Base-by-base conservation (phyloP, 2,888 invertebrate species). In the Tetragonula carbonaria region DNA sequence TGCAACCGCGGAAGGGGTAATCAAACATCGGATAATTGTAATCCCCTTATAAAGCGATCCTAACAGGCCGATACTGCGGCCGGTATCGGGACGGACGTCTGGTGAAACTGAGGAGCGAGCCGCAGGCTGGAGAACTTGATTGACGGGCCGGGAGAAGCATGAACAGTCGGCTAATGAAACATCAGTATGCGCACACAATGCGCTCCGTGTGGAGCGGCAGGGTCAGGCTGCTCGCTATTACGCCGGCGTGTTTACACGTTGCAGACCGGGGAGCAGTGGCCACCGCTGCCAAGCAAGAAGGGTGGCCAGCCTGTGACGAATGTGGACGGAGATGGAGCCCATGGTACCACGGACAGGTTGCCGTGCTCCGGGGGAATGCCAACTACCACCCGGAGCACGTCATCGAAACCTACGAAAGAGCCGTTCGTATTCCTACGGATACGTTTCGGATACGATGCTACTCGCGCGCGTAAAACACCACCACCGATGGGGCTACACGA, bases 81-180 rank as follows among this genome's bases (percentile, higher is more conserved):
- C 68, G 50, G 84, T 59, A 70, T 63, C 82, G 80, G 80, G 67
- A 73, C 78, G 81, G 65, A 80, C 76, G 85, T 86, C 78, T 82
- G 75, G 84, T 80, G 85, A 78, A 86, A 88, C 88, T 89, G 89
- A 89, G 88, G 87, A 90, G 87, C 59, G 81, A 86, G 91, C 91
- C 91, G 88, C 88, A 90, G 91, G 92, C 89, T 78, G 84, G 90
- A 91, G 89, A 88, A 92, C 90, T 93, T 93, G 93, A 94, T 93
- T 93, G 94, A 93, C 93, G 93, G 93, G 88, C 88, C 88, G 90
- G 85, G 87, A 91, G 90, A 88, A 87, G 90, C 89, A 93, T 90
- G 92, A 93, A 92, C 93, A 92, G 92, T 93, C 90, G 91, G 91
- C 93, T 93, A 93, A 94, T 94, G 93, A 94, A 93, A 93, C 93